A percentile compares a stretch with the other conserved stretches of the same genome.
phyloP scores from a whole-genome alignment of 2,113 vertebrate species.

The Boulengerochromis microlepis region DNA sequence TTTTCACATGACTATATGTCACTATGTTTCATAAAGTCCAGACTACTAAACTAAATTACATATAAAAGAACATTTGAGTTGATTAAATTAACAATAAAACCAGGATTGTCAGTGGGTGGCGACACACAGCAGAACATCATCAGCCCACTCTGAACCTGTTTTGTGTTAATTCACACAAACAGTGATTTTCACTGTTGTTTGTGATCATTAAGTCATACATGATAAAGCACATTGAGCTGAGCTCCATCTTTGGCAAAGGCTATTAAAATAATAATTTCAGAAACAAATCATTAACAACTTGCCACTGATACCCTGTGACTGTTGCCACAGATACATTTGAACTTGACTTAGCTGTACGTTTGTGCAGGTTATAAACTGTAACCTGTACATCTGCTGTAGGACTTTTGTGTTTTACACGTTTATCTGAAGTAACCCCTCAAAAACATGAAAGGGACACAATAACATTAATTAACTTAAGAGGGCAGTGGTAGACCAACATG shows the following conservation, averaged over 20 bases:
- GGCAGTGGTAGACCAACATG: neutral
- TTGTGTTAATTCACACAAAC: neutral
- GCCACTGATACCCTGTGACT: neutral
- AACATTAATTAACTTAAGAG: neutral
- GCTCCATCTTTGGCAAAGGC: neutral
- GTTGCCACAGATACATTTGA: neutral
- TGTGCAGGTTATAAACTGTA: neutral
- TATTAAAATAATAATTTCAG: neutral
- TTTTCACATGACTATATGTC: neutral
- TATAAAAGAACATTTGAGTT: neutral
- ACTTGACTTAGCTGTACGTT: neutral
- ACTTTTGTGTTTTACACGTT: neutral
- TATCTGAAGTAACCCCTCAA: neutral
- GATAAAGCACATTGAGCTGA: neutral
- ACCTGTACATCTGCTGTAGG: neutral
- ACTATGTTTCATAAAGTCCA: neutral
- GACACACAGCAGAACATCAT: neutral
- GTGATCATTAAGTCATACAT: neutral
- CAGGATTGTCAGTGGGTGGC: neutral
- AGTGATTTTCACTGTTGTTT: neutral
- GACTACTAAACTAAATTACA: neutral
- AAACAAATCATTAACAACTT: neutral
- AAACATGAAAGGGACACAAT: neutral
- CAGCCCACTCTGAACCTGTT: neutral
- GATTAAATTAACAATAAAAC: neutral